These are phyloP conservation scores for Hippocampus comes DNA, from an alignment of 2,113 vertebrate species.

Conservation along the genomic window DNA sequence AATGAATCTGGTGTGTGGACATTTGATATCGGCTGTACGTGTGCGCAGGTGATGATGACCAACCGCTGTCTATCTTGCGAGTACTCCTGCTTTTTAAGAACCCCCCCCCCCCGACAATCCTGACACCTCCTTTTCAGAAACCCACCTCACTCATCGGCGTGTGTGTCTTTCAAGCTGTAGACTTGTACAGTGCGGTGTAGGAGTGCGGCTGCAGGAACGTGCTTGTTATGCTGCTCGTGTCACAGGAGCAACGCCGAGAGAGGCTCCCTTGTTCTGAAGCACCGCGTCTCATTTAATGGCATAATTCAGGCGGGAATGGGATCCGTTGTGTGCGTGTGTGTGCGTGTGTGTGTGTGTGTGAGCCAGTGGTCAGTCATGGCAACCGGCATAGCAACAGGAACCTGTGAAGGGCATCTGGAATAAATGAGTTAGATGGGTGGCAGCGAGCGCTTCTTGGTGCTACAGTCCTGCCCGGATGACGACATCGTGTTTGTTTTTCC, in stretches of 20 bases:
- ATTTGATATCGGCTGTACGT: neutral
- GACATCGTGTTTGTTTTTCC: slow-evolving; percentile 17
- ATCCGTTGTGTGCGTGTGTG: slow-evolving; percentile 9
- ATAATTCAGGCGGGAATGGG: slow-evolving; percentile 27
- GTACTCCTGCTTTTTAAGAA: slow-evolving; percentile 17
- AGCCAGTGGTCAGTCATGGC: slow-evolving; percentile 56
- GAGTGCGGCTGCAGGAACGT: slow-evolving; percentile 20
- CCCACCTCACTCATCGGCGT: slow-evolving; percentile 24
- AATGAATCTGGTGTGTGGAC: neutral
- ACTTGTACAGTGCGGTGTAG: slow-evolving; percentile 6
- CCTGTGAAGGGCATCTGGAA: slow-evolving; percentile 51
- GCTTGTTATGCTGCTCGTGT: slow-evolving; percentile 29
- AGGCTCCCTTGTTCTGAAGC: slow-evolving; percentile 18
- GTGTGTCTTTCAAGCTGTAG: slow-evolving; percentile 22
- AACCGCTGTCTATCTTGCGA: neutral
- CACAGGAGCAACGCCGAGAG: slow-evolving; percentile 15
- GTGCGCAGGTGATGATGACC: too few species aligned
- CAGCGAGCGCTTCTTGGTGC: slow-evolving; percentile 27
- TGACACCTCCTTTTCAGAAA: slow-evolving; percentile 39
- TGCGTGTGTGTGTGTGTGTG: slow-evolving; percentile 8
- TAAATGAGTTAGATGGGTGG: slow-evolving; percentile 50
- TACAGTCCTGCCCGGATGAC: slow-evolving; percentile 29
- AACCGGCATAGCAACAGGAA: slow-evolving; percentile 61
- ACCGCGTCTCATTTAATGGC: slow-evolving; percentile 21
- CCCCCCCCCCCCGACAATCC: slow-evolving; percentile 25